Evolutionary conservation across 2,888 invertebrate genomes (phyloP).

Genomic region (Cosmorhoe ocellata): DNA sequence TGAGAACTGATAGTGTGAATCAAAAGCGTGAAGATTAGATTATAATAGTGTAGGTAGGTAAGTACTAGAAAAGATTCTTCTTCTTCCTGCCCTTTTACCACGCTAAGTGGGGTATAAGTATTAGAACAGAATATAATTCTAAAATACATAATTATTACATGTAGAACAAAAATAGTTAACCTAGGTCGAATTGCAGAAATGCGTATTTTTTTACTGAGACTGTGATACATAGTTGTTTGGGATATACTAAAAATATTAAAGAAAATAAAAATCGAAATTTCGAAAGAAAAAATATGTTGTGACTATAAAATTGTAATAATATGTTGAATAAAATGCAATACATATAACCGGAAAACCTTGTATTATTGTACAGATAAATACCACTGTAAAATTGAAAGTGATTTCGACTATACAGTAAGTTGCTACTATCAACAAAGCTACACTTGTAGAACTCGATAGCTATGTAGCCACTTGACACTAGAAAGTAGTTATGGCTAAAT

Average conservation of each 20-base stretch:
- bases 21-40: constrained; percentile 14
- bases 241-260: background rate
- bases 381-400: constrained; percentile 33
- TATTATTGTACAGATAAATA: constrained; percentile 42
- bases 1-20: constrained; percentile 32
- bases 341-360: constrained; percentile 51
- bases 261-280: background rate
- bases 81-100: too few relatives aligned
- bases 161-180: too few relatives aligned
- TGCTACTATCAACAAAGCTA: constrained; percentile 5
- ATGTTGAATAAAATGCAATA: constrained; percentile 66
- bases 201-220: background rate
- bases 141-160: too few relatives aligned
- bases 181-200: background rate
- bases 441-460: constrained; percentile 1
- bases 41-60: too few relatives aligned
- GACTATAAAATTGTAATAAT: constrained; percentile 73
- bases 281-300: constrained; percentile 45
- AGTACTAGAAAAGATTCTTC: too few relatives aligned
- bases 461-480: background rate
- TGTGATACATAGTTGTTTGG: background rate
- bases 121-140: background rate
- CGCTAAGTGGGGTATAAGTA: background rate
- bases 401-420: constrained; percentile 17
- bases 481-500: constrained; percentile 10